Evolutionary conservation across 2,888 invertebrate species (phyloP), one percentile per base, ranked within the genome.

Genomic region (Noctua janthe): DNA sequence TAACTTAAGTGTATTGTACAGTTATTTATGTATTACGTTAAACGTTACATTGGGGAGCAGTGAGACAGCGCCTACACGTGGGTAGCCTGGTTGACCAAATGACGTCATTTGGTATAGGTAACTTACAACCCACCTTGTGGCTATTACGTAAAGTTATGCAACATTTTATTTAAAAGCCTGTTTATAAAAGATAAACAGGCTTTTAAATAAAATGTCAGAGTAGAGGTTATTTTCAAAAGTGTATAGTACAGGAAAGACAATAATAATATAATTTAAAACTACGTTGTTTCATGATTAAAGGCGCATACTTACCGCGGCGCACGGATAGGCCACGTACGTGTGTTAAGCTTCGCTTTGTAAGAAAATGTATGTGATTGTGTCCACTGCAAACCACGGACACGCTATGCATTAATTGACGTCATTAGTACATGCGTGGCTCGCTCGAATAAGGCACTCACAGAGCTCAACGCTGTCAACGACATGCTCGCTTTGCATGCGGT

Each of bases 21-120:
- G 15, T 64, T 39, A 56, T 67, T 73, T 47, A 76, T 64, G 67
- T 69, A 69, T 47, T 47, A 66, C 10, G n/a, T 15, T 20, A 39
- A 74, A 83, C 49, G 17, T 62, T 29, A 67, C 84, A 62, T 72
- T 66, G n/a, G 74, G 72, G 77, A 77, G 43, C 20, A 51, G 47
- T 83, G 71, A 72, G 43, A 67, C 1, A 20, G 70, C 11, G 39
- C 20, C 43, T 56, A 72, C 29, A 29, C 47, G 13, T 23, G 43
- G 17, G 3, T 56, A 54, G 43, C 70, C 15, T 67, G 71, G 64
- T 72, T 86, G 56, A 3, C 59, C 5, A 10, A n/a, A 23, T 83
- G 67, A 80, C 76, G 59, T 85, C 64, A 80, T 54, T 64, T 29
- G 17, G 64, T 74, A 29, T 69, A 29, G 17, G 71, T 10, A 43